Conservation (phyloP, 2,888 invertebrate species). For the Aphodius sticticus region DNA sequence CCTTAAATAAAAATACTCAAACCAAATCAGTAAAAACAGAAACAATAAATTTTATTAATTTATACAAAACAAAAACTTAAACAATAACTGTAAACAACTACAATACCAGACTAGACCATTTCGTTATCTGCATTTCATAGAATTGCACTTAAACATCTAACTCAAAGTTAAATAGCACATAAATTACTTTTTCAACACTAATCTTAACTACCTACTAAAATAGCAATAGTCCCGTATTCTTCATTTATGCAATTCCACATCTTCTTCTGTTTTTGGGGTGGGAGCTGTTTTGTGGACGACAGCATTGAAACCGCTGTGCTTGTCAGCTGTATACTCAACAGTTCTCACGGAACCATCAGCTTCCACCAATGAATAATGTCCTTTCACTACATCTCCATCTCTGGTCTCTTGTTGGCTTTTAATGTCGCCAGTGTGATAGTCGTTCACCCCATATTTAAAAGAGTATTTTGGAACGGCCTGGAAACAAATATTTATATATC, state of each 20-base stretch:
- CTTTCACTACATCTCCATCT: slow-evolving; percentile 58
- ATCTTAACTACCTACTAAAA: background rate
- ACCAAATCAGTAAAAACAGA: background rate
- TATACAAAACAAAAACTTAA: background rate
- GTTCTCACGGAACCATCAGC: slow-evolving; percentile 58
- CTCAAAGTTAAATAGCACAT: background rate
- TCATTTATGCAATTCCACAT: background rate
- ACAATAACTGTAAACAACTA: background rate
- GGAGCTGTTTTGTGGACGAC: slow-evolving; percentile 51
- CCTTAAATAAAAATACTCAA: too few relatives aligned
- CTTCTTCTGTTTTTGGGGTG: background rate
- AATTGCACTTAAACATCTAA: background rate
- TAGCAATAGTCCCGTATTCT: background rate
- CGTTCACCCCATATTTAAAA: slow-evolving; percentile 58
- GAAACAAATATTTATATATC: slow-evolving; percentile 36
- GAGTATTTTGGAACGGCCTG: slow-evolving; percentile 56
- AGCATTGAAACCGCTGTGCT: slow-evolving; percentile 57
- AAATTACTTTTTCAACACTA: background rate
- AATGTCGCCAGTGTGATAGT: slow-evolving; percentile 57
- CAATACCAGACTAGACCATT: background rate
- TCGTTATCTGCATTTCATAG: background rate
- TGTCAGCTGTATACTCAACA: slow-evolving; percentile 58
- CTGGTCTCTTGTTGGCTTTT: slow-evolving; percentile 56
- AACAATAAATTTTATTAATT: background rate
- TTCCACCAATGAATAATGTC: slow-evolving; percentile 57